Conservation (phyloP, 2,888 invertebrate species). For the Brenthis daphne region DNA sequence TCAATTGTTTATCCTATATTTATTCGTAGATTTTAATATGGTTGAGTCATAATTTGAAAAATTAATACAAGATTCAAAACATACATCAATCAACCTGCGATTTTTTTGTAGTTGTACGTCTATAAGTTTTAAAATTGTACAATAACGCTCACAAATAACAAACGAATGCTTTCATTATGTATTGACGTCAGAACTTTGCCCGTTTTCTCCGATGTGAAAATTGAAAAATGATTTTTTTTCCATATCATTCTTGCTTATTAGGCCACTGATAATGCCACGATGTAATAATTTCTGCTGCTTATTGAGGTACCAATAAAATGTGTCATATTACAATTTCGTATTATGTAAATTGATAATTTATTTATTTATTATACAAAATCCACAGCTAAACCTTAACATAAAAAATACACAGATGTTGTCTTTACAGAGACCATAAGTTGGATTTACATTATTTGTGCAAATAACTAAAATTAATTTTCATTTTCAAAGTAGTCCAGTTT, state of each 20-base stretch:
- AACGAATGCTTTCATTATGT: slow-evolving; percentile 24
- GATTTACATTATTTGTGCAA: too few species aligned
- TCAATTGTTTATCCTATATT: too few species aligned
- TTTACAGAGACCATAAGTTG: too few species aligned
- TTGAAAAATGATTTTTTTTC: not conserved
- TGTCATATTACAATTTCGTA: not conserved
- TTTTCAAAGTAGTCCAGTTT: too few species aligned
- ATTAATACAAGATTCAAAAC: not conserved
- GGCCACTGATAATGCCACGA: not conserved
- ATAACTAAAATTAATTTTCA: too few species aligned
- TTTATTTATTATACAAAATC: too few species aligned
- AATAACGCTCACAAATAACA: slow-evolving; percentile 19
- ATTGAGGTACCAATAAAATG: not conserved
- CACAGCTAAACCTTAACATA: too few species aligned
- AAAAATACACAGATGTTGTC: too few species aligned
- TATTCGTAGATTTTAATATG: too few species aligned
- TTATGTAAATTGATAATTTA: not conserved
- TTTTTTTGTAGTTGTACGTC: not conserved
- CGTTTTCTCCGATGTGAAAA: slow-evolving; percentile 29
- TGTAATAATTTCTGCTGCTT: not conserved
- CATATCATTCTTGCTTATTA: not conserved
- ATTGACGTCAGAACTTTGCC: slow-evolving; percentile 26
- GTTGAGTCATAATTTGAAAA: too few species aligned
- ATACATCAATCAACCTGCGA: not conserved
- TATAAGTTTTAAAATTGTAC: slow-evolving; percentile 13